Evolutionary conservation across 2,113 vertebrate genomes (phyloP).

Genomic region (Syrrhaptes paradoxus): DNA sequence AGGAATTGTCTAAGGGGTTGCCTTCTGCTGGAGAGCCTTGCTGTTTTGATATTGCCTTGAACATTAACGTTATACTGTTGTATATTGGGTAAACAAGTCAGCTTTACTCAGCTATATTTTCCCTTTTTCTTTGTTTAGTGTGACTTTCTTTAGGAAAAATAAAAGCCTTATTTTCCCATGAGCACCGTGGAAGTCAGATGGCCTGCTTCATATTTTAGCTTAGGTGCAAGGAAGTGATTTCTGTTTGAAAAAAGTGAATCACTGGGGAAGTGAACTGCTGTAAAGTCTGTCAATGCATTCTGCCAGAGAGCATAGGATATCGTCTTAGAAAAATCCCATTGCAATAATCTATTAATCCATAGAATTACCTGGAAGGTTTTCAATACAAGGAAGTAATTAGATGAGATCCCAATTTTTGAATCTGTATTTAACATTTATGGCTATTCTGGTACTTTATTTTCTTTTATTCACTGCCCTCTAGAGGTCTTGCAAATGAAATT

Average conservation of each 20-base stretch:
- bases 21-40: background rate
- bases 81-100: background rate
- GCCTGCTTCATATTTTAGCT: background rate
- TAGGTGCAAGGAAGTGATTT: background rate
- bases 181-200: background rate
- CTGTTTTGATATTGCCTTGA: background rate
- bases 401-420: background rate
- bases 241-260: background rate
- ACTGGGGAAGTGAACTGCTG: background rate
- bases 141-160: background rate
- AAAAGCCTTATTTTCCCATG: background rate
- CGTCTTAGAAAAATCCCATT: background rate
- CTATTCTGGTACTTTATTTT: conserved; percentile 20
- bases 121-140: background rate
- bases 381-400: background rate
- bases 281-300: background rate
- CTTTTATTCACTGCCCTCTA: conserved; percentile 72
- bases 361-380: conserved; percentile 35
- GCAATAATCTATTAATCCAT: conserved; percentile 14
- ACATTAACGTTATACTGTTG: background rate
- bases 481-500: conserved; percentile 25
- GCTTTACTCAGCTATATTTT: background rate
- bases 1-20: background rate
- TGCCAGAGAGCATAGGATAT: background rate
- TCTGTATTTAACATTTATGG: background rate